Base-by-base conservation (phyloP, 2,797 vertebrate genomes). In the Manis pentadactyla region DNA sequence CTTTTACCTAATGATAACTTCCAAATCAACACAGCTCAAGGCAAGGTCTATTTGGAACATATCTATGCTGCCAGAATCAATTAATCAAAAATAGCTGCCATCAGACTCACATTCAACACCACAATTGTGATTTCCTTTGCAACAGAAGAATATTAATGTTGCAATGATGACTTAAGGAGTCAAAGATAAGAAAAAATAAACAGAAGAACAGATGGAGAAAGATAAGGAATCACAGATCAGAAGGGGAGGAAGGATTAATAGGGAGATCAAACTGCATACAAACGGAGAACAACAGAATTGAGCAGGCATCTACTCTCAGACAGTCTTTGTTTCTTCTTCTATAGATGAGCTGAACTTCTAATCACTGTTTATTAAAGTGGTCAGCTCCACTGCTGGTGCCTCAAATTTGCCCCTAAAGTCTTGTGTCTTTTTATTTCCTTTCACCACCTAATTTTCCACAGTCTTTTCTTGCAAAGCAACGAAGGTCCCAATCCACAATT, bases 21-120 rank as follows among this genome's bases (percentile, higher is more conserved):
- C 61, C 42, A 94, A 74, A 71, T 75, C n/a, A 94, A 89, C 29
- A 42, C 17, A 59, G 71, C 42, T 88, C 78, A 88, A 71, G 21
- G 15, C 74, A 53, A 82, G 21, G 61, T 88, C 66, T 66, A 55
- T 73, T 18, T 90, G 77, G 57, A 66, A 88, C 55, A 64, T 81
- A 63, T 74, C 29, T 66, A 53, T 84, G 12, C 63, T 89, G 37
- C 63, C 68, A 73, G 31, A 92, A 93, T 84, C 61, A 71, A 87
- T 53, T 69, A 73, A 57, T 68, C 23, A 90, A 88, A 91, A 66
- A 74, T 29, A 77, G 17, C 17, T n/a, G 83, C 29, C 42, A 57
- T 46, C n/a, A 75, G n/a, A 64, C 29, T 83, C 31, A 39, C 19
- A 29, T 55, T 34, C 89, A 39, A 39, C 61, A 64, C 15, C 34